Evolutionary conservation across 2,113 vertebrate species (phyloP).

Genomic region (Festucalex cinctus): DNA sequence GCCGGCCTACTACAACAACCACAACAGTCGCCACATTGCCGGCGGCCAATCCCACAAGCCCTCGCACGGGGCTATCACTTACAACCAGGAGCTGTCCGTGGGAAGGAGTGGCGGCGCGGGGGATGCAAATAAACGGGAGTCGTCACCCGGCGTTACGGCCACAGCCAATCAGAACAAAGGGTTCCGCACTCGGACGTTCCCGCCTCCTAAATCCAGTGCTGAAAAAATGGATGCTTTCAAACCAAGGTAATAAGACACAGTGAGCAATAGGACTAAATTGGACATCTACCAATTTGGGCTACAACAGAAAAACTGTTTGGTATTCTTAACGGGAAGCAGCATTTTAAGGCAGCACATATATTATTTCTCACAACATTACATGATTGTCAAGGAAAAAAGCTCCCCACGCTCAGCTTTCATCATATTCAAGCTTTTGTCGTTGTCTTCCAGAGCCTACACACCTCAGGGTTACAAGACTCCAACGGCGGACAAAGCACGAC

Average conservation of each 20-base stretch:
- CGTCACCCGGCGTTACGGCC: slow-evolving; percentile 60
- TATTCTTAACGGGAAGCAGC: too few species aligned
- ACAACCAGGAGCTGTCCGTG: slow-evolving; percentile 58
- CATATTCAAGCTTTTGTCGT: background rate
- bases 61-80: slow-evolving; percentile 51
- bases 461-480: slow-evolving; percentile 80
- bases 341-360: too few species aligned
- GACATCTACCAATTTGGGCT: too few species aligned
- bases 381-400: too few species aligned
- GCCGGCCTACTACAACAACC: slow-evolving; percentile 69
- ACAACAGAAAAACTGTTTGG: too few species aligned
- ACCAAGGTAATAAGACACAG: slow-evolving; percentile 67
- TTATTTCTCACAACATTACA: too few species aligned
- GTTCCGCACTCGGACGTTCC: slow-evolving; percentile 79
- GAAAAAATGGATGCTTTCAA: slow-evolving; percentile 70
- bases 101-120: slow-evolving; percentile 23
- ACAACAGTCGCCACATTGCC: slow-evolving; percentile 61
- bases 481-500: slow-evolving; percentile 61
- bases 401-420: too few species aligned
- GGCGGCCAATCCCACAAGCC: slow-evolving; percentile 69
- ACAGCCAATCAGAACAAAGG: slow-evolving; percentile 73
- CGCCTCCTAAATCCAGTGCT: slow-evolving; percentile 67
- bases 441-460: slow-evolving; percentile 68
- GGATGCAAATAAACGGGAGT: slow-evolving; percentile 73
- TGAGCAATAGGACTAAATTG: too few species aligned